These are phyloP conservation scores for Catocala fraxini DNA, from an alignment of 2,888 invertebrate genomes.

Conservation along the genomic window DNA sequence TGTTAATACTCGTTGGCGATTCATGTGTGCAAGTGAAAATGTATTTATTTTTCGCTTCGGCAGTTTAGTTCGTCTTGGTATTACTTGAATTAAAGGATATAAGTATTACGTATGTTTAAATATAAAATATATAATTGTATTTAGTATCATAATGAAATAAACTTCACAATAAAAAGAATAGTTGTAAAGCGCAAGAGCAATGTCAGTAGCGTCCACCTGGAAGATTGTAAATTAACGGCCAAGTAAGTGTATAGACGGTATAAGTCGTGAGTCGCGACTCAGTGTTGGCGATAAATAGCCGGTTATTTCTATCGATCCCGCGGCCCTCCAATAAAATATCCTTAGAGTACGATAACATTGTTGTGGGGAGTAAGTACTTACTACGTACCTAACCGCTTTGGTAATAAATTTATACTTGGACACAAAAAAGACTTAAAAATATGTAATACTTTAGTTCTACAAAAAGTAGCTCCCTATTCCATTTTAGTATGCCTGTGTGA, in stretches of 20 bases:
- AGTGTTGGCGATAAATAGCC: constrained; percentile 64
- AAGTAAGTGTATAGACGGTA: constrained; percentile 31
- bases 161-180: constrained; percentile 3
- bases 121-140: not conserved
- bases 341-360: constrained; percentile 71
- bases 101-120: too few relatives aligned
- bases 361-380: constrained; percentile 51
- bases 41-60: too few relatives aligned
- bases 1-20: too few relatives aligned
- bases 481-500: constrained; percentile 3
- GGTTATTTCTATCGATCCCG: constrained; percentile 78
- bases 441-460: not conserved
- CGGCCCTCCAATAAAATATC: constrained; percentile 72
- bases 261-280: constrained; percentile 50
- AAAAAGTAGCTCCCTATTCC: not conserved
- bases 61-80: too few relatives aligned
- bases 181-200: not conserved
- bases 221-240: constrained; percentile 30
- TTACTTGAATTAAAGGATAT: too few relatives aligned
- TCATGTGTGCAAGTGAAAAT: constrained; percentile 8
- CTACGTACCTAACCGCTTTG: constrained; percentile 30
- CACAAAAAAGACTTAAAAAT: constrained; percentile 16
- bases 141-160: not conserved
- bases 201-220: constrained; percentile 32
- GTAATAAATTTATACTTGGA: constrained; percentile 34